These are phyloP conservation scores for human DNA, from an alignment of 2,113 vertebrate genomes.

Conservation along the genomic window DNA sequence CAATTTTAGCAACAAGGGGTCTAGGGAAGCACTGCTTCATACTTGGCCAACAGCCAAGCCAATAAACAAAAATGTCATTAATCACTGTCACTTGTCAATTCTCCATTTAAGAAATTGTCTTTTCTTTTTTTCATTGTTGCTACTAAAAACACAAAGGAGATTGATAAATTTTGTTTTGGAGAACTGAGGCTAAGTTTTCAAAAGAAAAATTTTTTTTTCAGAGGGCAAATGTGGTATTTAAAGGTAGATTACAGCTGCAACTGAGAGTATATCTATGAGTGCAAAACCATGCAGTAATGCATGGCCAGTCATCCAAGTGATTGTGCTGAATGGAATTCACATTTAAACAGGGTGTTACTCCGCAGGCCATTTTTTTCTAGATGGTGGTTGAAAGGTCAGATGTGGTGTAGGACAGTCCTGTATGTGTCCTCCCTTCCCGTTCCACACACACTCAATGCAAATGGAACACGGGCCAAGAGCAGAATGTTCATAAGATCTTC, in stretches of 20 bases:
- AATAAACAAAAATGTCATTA: conserved; percentile 77
- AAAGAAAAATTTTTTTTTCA: background rate
- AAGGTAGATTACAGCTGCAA: conserved; percentile 24
- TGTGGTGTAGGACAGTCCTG: background rate
- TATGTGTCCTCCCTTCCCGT: accelerated
- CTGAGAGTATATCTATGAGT: background rate
- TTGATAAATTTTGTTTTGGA: conserved; percentile 69
- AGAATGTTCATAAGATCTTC: background rate
- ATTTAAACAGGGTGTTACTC: background rate
- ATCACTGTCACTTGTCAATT: conserved; percentile 80
- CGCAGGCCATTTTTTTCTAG: background rate
- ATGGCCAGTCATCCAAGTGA: background rate
- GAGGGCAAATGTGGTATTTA: conserved; percentile 3
- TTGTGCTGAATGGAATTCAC: background rate
- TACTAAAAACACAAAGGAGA: conserved; percentile 64
- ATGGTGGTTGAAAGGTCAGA: background rate
- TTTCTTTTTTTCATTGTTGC: conserved; percentile 65
- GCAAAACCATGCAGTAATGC: background rate
- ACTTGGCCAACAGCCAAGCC: conserved; percentile 57
- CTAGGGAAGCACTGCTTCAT: conserved; percentile 46
- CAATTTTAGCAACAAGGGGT: conserved; percentile 70
- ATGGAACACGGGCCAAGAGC: background rate
- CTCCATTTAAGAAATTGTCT: conserved; percentile 79
- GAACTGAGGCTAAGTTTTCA: conserved; percentile 34
- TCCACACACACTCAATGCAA: background rate